Evolutionary conservation across 2,797 vertebrate species (phyloP).

Genomic region (Hipposideros larvatus): DNA sequence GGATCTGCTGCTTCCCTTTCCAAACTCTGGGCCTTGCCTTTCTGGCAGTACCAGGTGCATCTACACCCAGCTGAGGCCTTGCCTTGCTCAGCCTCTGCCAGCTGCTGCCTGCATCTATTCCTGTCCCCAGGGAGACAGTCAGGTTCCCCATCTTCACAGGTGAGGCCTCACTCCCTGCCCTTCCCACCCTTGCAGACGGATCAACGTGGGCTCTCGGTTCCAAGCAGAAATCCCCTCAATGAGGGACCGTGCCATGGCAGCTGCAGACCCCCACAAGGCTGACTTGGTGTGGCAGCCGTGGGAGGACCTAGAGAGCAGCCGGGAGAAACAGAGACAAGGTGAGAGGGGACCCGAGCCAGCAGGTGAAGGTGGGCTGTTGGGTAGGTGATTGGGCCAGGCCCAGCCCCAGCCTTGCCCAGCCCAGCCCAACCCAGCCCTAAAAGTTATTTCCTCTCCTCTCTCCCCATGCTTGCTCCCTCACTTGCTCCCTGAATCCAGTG

Average conservation of each 20-base stretch:
- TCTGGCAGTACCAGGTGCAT: background rate
- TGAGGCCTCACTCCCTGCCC: background rate
- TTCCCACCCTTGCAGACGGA: slow-evolving; percentile 90
- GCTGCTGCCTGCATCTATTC: background rate
- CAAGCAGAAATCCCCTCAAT: slow-evolving; percentile 97
- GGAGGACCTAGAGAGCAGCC: slow-evolving; percentile 89
- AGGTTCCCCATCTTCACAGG: background rate
- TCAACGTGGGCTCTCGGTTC: slow-evolving; percentile 97
- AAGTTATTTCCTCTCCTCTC: background rate
- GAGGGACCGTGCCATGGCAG: slow-evolving; percentile 90
- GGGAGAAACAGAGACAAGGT: slow-evolving; percentile 92
- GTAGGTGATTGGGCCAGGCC: background rate
- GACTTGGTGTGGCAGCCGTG: slow-evolving; percentile 95
- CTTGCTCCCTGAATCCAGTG: slow-evolving; percentile 87
- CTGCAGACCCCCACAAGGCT: slow-evolving; percentile 92
- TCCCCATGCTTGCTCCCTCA: background rate
- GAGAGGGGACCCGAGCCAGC: background rate
- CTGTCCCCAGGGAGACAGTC: background rate
- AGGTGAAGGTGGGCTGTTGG: background rate
- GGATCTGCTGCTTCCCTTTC: background rate
- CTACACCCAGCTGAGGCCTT: background rate
- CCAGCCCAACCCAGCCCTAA: background rate
- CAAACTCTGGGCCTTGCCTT: background rate
- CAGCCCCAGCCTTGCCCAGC: background rate
- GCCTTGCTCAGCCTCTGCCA: background rate